Base-by-base conservation (phyloP, 1,140 invertebrate genomes). In the Drosophila biarmipes region DNA sequence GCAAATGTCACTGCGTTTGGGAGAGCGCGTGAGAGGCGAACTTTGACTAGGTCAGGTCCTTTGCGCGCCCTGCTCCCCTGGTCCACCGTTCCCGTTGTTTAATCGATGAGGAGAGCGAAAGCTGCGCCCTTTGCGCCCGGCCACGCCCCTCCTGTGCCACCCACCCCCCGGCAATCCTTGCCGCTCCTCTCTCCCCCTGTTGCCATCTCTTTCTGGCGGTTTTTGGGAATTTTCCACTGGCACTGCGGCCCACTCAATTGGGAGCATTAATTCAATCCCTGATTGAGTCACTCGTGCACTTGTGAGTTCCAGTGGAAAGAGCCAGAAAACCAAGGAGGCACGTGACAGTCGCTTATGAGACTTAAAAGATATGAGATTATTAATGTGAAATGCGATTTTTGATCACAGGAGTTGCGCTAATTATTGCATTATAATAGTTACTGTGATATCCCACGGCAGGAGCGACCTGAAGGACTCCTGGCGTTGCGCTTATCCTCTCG, bases 201-300 rank as follows among this genome's bases (percentile, higher is more conserved):
- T 8, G 40, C 17, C 10, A 29, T 61, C 34, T 31, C 24, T 31
- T 62, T 62, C 37, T 8, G 35, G 6, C 8, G 17, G 27, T 86
- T 74, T 74, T 81, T 81, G 82, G 82, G 53, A 77, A 86, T 86
- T 85, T 86, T 86, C 81, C 81, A 80, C 51, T 54, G 77, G 21
- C 77, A 67, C n/a, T 49, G 57, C 15, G 40, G 38, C 12, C 6
- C 15, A 29, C 53, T 62, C 40, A 46, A 67, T 64, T 54, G 59
- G 42, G 52, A 46, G 35, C 24, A 67, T 55, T 45, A 56, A 37
- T 34, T 48, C 17, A 11, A 48, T 62, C 48, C 24, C 34, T 62
- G 43, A 63, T 63, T 48, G 27, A 40, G 34, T 37, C n/a, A 64
- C 31, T 37, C 46, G 21, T 63, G 42, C 42, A 11, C 10, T 14